phyloP scores from a whole-genome alignment of 2,888 invertebrate species.

The Atethmia centrago region DNA sequence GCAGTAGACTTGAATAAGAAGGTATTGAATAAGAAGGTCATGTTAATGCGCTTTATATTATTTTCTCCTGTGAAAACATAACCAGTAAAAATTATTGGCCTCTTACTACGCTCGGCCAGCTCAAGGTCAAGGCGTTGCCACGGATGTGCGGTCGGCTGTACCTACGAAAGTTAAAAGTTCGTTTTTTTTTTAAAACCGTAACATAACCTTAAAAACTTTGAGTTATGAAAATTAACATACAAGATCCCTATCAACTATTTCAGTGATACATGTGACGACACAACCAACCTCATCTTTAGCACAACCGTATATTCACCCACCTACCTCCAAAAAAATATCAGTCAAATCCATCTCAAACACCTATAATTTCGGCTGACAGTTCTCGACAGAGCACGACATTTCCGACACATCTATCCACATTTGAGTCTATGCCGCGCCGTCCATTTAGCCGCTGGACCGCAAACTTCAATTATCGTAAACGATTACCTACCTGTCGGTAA shows the following conservation, averaged over 20 bases:
- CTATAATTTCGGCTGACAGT: not conserved
- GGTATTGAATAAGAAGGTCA: too few species aligned
- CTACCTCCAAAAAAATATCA: not conserved
- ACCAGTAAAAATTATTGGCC: not conserved
- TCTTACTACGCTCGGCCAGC: not conserved
- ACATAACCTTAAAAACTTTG: not conserved
- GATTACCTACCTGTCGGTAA: slow-evolving; percentile 50
- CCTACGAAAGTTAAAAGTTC: not conserved
- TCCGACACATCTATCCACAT: slow-evolving; percentile 20
- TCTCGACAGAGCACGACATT: slow-evolving; percentile 7
- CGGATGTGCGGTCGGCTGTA: not conserved
- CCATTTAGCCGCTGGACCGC: slow-evolving; percentile 57
- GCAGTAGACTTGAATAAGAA: not conserved
- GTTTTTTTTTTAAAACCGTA: not conserved
- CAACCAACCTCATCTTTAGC: not conserved
- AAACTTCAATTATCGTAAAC: slow-evolving; percentile 66
- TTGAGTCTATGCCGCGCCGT: slow-evolving; percentile 15
- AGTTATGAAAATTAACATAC: not conserved
- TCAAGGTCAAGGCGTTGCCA: not conserved
- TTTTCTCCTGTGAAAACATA: too few species aligned
- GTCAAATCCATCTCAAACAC: not conserved
- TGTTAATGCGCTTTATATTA: too few species aligned
- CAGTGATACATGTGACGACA: not conserved
- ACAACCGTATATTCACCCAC: too few species aligned
- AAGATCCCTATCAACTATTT: not conserved